A percentile compares a stretch with the other conserved stretches of the same genome.
These are phyloP conservation scores for Drosophila acutilabella DNA, from an alignment of 2,888 invertebrate species.

Conservation along the genomic window DNA sequence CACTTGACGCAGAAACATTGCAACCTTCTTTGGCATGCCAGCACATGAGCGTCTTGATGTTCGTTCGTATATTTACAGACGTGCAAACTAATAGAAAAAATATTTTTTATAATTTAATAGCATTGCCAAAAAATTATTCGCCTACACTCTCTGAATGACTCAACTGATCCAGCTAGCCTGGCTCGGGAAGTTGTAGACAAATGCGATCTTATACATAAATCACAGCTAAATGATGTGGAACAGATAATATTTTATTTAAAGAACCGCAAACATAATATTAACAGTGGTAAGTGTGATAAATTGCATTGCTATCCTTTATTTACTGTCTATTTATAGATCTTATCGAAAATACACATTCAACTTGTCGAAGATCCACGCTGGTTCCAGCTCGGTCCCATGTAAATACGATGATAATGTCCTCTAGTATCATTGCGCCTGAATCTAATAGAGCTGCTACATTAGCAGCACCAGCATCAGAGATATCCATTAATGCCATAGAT, in stretches of 20 bases:
- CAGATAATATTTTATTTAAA: slow-evolving; percentile 95
- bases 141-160: slow-evolving; percentile 91
- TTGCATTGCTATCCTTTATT: too few relatives aligned
- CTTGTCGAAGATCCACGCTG: slow-evolving; percentile 79
- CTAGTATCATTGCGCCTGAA: slow-evolving; percentile 29
- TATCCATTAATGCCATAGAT: slow-evolving; percentile 93
- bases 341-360: slow-evolving; percentile 80
- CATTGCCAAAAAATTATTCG: slow-evolving; percentile 93
- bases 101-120: slow-evolving; percentile 77
- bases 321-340: slow-evolving; percentile 61
- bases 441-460: slow-evolving; percentile 78
- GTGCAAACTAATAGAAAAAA: too few relatives aligned
- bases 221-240: slow-evolving; percentile 93
- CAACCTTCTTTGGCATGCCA: too few relatives aligned
- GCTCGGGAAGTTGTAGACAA: slow-evolving; percentile 94
- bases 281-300: slow-evolving; percentile 68
- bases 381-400: slow-evolving; percentile 68
- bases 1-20: too few relatives aligned
- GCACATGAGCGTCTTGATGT: too few relatives aligned
- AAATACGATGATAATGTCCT: slow-evolving; percentile 54
- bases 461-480: slow-evolving; percentile 86
- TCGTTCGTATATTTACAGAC: too few relatives aligned
- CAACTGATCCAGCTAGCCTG: slow-evolving; percentile 91
- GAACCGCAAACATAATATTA: slow-evolving; percentile 88
- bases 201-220: slow-evolving; percentile 93